Base-by-base conservation (phyloP, 1,140 invertebrate genomes). In the Habropoda laboriosa region DNA sequence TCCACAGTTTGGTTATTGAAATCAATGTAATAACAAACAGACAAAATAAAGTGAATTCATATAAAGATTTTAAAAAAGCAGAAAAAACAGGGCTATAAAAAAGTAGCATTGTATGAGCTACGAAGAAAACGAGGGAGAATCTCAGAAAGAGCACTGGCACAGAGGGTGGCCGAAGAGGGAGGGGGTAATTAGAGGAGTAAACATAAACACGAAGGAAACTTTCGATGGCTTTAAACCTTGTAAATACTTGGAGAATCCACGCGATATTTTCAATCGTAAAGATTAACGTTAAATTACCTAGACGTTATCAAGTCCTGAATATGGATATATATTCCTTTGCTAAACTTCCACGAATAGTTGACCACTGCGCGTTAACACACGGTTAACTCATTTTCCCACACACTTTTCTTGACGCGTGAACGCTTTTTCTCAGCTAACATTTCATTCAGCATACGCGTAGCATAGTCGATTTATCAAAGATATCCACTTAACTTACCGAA, bases 131-230 rank as follows among this genome's bases (percentile, higher is more conserved):
- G 61, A 83, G 49, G 42, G n/a, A 82, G 80, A 80, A 40, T 73
- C 3, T 55, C 12, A 45, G 30, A n/a, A 79, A 60, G 64, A 73
- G 49, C 38, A n/a, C 4, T 42, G 35, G 40, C 49, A 55, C 10
- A 63, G 83, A 83, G 82, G 51, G 80, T 79, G 79, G 74, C 45
- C 49, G 64, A 60, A 57, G 72, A 71, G 73, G 70, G 82, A 73
- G 83, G 81, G 85, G 89, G 85, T 87, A 88, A 89, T 87, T 87
- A 89, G 86, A 86, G 86, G 87, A 89, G 90, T 88, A 92, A 92
- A 92, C 90, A 91, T 92, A 92, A 92, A 92, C 90, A 92, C 85
- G 83, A 86, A 86, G 75, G 82, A 81, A 86, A 73, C 47, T 64
- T 61, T 72, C 16, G 16, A 16, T 45, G n/a, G 74, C 80, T 81